These are phyloP conservation scores for Eulemur mongoz DNA, from an alignment of 2,797 vertebrate genomes.

Conservation along the genomic window DNA sequence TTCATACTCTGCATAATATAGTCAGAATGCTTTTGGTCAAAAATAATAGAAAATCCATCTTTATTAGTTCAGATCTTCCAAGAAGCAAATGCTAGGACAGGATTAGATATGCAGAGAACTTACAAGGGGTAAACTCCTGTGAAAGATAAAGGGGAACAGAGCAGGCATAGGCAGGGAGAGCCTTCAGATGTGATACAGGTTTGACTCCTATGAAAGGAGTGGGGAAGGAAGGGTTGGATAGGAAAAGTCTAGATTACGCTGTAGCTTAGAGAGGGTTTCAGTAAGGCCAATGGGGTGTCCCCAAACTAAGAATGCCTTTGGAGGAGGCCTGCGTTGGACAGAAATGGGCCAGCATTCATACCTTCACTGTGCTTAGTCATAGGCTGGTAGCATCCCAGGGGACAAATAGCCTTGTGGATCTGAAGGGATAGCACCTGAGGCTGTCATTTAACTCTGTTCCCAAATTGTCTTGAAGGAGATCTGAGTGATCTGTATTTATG, in stretches of 20 bases:
- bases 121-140: background rate
- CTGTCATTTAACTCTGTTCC: background rate
- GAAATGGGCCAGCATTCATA: background rate
- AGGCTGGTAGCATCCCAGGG: background rate
- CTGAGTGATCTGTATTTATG: background rate
- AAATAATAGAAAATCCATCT: conserved; percentile 34
- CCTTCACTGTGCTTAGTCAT: background rate
- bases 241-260: background rate
- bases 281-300: background rate
- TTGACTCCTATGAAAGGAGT: background rate
- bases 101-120: background rate
- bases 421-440: background rate
- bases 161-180: background rate
- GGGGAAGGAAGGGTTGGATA: background rate
- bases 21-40: background rate
- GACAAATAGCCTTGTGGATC: background rate
- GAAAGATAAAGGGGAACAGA: background rate
- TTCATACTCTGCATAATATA: background rate
- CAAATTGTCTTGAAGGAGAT: background rate
- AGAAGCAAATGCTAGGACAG: background rate
- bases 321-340: background rate
- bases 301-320: background rate
- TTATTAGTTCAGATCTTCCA: conserved; percentile 35
- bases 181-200: background rate
- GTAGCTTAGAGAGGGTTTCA: background rate